Base-by-base conservation (phyloP, 1,140 invertebrate species). In the Aphaenogaster rudis region DNA sequence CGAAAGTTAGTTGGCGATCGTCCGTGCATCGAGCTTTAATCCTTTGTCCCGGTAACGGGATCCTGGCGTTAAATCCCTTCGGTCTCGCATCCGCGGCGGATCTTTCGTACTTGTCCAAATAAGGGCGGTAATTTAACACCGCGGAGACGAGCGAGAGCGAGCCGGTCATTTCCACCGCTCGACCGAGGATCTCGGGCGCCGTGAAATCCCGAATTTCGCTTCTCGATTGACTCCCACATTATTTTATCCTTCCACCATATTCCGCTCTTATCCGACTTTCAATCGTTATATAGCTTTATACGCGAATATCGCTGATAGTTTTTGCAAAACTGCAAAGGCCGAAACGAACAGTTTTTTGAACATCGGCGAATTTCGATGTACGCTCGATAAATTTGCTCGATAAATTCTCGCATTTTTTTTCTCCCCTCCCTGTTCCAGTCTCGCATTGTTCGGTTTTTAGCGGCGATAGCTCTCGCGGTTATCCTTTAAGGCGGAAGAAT, bases 1-100 rank as follows among this genome's bases (percentile, higher is more conserved):
- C 69, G 80, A 84, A 84, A 84, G 80, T 84, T 84, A 84, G 80
- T 84, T 48, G 80, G 80, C 63, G 80, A 84, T 84, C 80, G 80
- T 84, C 80, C 80, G 80, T 84, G 80, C 80, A 84, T 84, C 80
- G 80, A 74, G 80, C 80, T 84, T 84, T 84, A 84, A 84, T 84
- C 80, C 80, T 84, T 84, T 84, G 80, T 84, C 80, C 80, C 69
- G 80, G 80, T 84, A 84, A 76, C 80, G 80, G 80, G 69, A 84
- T 84, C 57, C 80, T 57, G 69, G 42, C 80, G 80, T 84, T 84
- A 84, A 84, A 84, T 84, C 80, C 80, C 64, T 57, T 63, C 80
- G 69, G 80, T 74, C 80, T 81, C 78, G 69, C 80, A 74, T 82
- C 80, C 80, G 80, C 80, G 80, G 80, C 74, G 28, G 80, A 84